These are phyloP conservation scores for Xyrauchen texanus DNA, from an alignment of 2,113 vertebrate genomes.

Conservation along the genomic window DNA sequence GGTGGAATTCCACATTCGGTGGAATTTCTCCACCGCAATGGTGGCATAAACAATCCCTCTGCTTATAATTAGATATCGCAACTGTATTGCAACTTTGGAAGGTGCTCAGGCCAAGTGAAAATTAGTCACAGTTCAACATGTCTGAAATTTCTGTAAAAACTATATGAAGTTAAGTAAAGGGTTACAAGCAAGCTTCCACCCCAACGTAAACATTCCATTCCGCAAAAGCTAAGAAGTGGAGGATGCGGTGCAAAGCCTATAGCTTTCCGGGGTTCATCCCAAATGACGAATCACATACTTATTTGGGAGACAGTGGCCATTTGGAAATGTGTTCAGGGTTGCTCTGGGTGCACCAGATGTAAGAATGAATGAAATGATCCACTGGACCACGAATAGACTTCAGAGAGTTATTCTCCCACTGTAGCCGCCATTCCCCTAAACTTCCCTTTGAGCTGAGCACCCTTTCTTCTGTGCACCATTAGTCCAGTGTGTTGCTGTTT, in stretches of 20 bases:
- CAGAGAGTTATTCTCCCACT: slow-evolving; percentile 56
- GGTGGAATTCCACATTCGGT: too few relatives aligned
- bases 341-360: slow-evolving; percentile 50
- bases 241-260: not conserved
- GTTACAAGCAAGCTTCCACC: slow-evolving; percentile 23
- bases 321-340: slow-evolving; percentile 61
- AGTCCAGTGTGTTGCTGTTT: slow-evolving; percentile 42
- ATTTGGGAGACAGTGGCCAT: slow-evolving; percentile 60
- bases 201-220: slow-evolving; percentile 30
- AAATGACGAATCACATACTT: slow-evolving; percentile 73
- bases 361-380: slow-evolving; percentile 74
- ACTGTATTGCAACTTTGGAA: slow-evolving; percentile 28
- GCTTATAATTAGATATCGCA: slow-evolving; percentile 31
- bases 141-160: slow-evolving; percentile 35
- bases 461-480: slow-evolving; percentile 64
- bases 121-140: slow-evolving; percentile 46
- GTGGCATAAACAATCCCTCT: slow-evolving; percentile 31
- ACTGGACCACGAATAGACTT: slow-evolving; percentile 73
- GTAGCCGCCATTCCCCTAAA: slow-evolving; percentile 38
- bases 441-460: slow-evolving; percentile 50
- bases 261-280: slow-evolving; percentile 58
- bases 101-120: slow-evolving; percentile 32
- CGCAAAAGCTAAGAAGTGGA: not conserved
- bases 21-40: slow-evolving; percentile 38
- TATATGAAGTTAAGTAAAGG: slow-evolving; percentile 41